A percentile compares a stretch with the other conserved stretches of the same genome.
phyloP scores from a whole-genome alignment of 2,888 invertebrate species.

The Mesoligia furuncula region DNA sequence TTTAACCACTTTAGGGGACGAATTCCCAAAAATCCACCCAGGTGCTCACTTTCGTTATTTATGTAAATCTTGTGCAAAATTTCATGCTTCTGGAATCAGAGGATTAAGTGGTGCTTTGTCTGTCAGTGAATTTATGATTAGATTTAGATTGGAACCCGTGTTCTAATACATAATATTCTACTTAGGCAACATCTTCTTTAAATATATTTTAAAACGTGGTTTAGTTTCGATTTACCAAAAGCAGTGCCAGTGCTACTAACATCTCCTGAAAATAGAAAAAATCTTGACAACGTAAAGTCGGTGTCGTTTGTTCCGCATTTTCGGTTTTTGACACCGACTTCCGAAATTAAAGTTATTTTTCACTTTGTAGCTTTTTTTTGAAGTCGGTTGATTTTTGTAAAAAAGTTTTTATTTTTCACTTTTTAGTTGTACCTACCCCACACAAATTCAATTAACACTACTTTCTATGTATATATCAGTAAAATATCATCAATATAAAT shows the following conservation, averaged over 20 bases:
- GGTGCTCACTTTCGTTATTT: not conserved
- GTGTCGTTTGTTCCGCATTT: too few relatives aligned
- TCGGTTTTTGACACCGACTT: too few relatives aligned
- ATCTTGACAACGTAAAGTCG: too few relatives aligned
- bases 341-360: too few relatives aligned
- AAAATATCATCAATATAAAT: too few relatives aligned
- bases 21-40: not conserved
- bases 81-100: not conserved
- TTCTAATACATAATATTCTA: not conserved
- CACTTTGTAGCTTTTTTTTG: too few relatives aligned
- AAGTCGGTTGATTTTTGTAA: too few relatives aligned
- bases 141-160: not conserved
- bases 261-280: not conserved
- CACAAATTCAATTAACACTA: too few relatives aligned
- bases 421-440: too few relatives aligned
- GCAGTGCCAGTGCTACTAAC: not conserved
- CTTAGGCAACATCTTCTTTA: not conserved
- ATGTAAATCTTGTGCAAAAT: not conserved
- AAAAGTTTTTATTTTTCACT: too few relatives aligned
- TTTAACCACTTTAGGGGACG: not conserved
- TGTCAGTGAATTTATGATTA: not conserved
- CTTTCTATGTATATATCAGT: too few relatives aligned
- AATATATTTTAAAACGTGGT: not conserved
- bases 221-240: not conserved
- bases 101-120: not conserved